Conservation (phyloP, 2,888 invertebrate species). For the Eubasilissa splendida region DNA sequence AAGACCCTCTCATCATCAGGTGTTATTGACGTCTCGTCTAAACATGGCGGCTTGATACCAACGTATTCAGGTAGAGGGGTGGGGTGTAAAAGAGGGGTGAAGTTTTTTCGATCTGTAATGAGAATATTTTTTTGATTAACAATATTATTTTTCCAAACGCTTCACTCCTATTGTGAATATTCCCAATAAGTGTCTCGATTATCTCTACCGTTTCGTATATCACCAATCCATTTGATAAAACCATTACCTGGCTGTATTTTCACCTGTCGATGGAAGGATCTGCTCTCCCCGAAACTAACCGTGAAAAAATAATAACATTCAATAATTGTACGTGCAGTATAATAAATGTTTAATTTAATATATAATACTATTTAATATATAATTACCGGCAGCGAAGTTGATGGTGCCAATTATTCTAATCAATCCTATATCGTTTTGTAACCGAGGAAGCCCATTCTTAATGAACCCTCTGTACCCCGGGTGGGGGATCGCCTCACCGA, state of each 20-base stretch:
- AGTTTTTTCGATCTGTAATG: too few species aligned
- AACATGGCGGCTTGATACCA: too few species aligned
- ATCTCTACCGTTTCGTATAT: too few species aligned
- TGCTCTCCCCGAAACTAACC: background rate
- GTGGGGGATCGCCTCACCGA: constrained; percentile 70
- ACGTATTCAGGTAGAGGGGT: too few species aligned
- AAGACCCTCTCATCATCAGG: too few species aligned
- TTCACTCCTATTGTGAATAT: too few species aligned
- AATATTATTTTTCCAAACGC: too few species aligned
- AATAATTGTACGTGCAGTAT: background rate
- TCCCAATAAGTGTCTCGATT: too few species aligned
- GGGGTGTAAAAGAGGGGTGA: too few species aligned
- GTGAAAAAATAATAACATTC: background rate
- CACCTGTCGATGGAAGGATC: background rate
- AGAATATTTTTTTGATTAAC: too few species aligned
- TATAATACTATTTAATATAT: background rate
- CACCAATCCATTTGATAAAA: background rate
- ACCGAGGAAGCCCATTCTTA: constrained; percentile 62
- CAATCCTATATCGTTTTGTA: constrained; percentile 74
- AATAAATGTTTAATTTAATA: background rate
- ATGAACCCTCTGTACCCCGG: constrained; percentile 68
- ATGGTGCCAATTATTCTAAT: constrained; percentile 65
- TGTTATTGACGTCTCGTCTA: too few species aligned
- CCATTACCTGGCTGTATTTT: background rate
- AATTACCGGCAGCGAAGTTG: background rate